These are phyloP conservation scores for Periophthalmus magnuspinnatus DNA, from an alignment of 2,797 vertebrate genomes.

Conservation along the genomic window DNA sequence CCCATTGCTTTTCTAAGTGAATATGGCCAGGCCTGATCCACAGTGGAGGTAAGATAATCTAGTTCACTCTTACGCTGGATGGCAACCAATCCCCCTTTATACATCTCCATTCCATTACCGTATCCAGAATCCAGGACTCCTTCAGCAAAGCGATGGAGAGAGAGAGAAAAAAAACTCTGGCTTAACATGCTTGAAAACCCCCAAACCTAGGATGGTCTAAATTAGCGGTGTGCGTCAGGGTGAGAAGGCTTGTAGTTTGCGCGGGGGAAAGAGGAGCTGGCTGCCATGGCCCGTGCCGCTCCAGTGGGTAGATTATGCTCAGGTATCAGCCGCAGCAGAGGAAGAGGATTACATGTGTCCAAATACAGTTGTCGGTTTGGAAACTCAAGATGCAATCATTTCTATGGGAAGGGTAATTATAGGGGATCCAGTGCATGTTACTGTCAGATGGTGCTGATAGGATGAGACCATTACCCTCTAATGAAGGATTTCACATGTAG, in stretches of 20 bases:
- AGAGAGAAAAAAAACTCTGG: background rate
- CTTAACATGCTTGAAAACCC: slow-evolving; percentile 58
- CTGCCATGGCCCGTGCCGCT: slow-evolving; percentile 66
- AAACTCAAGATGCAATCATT: slow-evolving; percentile 79
- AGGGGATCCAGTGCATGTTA: slow-evolving; percentile 69
- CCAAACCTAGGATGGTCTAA: slow-evolving; percentile 64
- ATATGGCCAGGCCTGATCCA: slow-evolving; percentile 34
- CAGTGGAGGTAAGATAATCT: slow-evolving; percentile 55
- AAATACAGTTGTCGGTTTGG: slow-evolving; percentile 82
- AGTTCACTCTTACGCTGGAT: slow-evolving; percentile 50
- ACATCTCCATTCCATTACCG: slow-evolving; percentile 60
- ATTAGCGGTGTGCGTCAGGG: slow-evolving; percentile 62
- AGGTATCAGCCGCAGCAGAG: slow-evolving; percentile 77
- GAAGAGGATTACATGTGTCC: slow-evolving; percentile 80
- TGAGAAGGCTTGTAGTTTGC: slow-evolving; percentile 55
- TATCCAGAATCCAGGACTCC: slow-evolving; percentile 50
- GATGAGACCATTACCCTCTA: slow-evolving; percentile 76
- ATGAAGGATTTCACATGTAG: slow-evolving; percentile 78
- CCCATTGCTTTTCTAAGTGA: slow-evolving; percentile 25
- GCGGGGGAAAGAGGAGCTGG: slow-evolving; percentile 50
- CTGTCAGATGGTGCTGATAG: slow-evolving; percentile 67
- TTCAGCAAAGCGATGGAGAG: slow-evolving; percentile 35
- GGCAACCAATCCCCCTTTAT: slow-evolving; percentile 50
- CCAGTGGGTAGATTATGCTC: slow-evolving; percentile 78
- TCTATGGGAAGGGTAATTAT: slow-evolving; percentile 77